Conservation (phyloP, 2,113 vertebrate species). For the Cathartes aura region DNA sequence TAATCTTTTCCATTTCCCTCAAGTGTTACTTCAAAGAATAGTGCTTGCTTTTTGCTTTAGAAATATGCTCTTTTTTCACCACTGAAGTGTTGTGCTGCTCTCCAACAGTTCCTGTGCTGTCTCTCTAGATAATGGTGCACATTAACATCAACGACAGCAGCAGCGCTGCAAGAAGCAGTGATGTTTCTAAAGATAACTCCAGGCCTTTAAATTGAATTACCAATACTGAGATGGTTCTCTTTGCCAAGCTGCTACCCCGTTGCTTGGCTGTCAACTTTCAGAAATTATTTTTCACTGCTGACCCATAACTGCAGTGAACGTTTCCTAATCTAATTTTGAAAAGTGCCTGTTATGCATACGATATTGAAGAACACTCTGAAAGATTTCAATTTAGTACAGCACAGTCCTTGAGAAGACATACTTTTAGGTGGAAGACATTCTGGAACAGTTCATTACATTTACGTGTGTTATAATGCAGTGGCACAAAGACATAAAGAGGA, state of each 20-base stretch:
- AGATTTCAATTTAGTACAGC: background rate
- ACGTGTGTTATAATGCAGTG: background rate
- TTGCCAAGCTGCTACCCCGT: background rate
- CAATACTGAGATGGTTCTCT: background rate
- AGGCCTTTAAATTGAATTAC: slow-evolving; percentile 52
- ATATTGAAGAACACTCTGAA: background rate
- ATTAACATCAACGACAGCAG: background rate
- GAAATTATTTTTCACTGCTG: slow-evolving; percentile 42
- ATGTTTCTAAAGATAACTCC: slow-evolving; percentile 62
- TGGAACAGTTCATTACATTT: background rate
- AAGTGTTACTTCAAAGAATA: background rate
- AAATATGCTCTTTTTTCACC: background rate
- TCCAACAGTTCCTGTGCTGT: background rate
- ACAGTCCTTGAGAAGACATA: background rate
- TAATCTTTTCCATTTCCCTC: background rate
- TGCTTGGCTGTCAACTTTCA: slow-evolving; percentile 25
- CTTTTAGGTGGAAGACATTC: background rate
- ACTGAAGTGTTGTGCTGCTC: background rate
- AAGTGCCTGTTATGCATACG: background rate
- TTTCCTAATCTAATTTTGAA: slow-evolving; percentile 28
- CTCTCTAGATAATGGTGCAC: slow-evolving; percentile 10
- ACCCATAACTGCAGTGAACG: background rate
- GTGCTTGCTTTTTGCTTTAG: background rate
- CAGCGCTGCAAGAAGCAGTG: background rate
- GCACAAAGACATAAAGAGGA: background rate